Percentiles rank a stretch among this genome's conserved stretches.
Evolutionary conservation across 2,113 vertebrate species (phyloP).

Genomic region (Tichodroma muraria): DNA sequence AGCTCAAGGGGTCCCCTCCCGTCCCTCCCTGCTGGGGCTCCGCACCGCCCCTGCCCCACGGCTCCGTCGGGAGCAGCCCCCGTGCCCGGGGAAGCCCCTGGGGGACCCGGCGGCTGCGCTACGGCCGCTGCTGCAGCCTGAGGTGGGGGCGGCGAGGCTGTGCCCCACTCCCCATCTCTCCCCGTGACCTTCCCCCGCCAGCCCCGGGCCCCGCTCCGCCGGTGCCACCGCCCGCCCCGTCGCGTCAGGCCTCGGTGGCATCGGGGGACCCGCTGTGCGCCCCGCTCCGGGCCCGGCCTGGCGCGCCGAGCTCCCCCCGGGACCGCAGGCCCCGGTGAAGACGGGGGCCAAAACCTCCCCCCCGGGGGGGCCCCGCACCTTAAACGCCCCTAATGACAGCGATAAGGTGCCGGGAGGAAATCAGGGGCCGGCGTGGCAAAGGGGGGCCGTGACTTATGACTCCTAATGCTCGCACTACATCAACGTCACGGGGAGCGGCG

Average conservation of each 20-base stretch:
- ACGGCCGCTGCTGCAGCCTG: background rate
- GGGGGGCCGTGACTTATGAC: constrained; percentile 72
- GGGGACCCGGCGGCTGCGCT: background rate
- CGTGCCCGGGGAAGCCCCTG: no score
- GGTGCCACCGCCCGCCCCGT: background rate
- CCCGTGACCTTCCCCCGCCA: background rate
- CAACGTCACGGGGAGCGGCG: constrained; percentile 65
- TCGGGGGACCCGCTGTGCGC: accelerated
- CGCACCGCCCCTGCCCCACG: background rate
- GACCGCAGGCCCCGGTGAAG: background rate
- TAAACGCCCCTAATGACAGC: constrained; percentile 67
- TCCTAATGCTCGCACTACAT: constrained; percentile 77
- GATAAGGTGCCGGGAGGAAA: constrained; percentile 73
- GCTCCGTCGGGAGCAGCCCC: background rate
- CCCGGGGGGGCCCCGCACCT: background rate
- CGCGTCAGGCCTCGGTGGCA: background rate
- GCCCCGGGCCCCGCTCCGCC: background rate
- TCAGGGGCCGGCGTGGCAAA: constrained; percentile 58
- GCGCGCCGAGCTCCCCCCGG: background rate
- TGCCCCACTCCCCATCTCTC: background rate
- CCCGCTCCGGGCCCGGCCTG: background rate
- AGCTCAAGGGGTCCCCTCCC: background rate
- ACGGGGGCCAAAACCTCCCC: constrained; percentile 56
- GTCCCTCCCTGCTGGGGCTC: no score
- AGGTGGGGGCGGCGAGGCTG: background rate